Conservation (phyloP, 2,888 invertebrate species). For the Lysandra coridon region DNA sequence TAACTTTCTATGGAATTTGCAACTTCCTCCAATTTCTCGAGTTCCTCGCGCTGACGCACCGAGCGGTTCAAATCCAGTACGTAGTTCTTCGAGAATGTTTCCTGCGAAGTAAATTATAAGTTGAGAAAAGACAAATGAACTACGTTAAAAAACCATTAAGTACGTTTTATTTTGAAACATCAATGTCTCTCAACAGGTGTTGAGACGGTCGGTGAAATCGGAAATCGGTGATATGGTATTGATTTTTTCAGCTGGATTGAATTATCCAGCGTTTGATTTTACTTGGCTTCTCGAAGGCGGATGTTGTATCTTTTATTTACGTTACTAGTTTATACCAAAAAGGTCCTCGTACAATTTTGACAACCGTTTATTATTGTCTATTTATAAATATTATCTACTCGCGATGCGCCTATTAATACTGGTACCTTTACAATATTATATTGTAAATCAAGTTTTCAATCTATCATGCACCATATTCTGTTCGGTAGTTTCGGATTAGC, state of each 20-base stretch:
- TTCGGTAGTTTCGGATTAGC: too few relatives aligned
- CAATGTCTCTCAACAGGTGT: slow-evolving; percentile 1
- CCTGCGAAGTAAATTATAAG: slow-evolving; percentile 46
- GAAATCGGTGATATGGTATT: neutral
- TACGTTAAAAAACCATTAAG: neutral
- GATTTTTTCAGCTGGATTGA: too few relatives aligned
- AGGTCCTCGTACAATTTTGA: too few relatives aligned
- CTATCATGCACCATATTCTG: too few relatives aligned
- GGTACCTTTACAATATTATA: too few relatives aligned
- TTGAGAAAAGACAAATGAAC: neutral
- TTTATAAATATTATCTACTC: too few relatives aligned
- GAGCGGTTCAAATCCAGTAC: slow-evolving; percentile 59
- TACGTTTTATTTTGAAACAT: neutral
- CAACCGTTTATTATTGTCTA: too few relatives aligned
- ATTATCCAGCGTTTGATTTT: neutral
- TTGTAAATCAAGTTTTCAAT: too few relatives aligned
- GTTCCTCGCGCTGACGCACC: slow-evolving; percentile 63
- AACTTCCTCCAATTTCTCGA: slow-evolving; percentile 52
- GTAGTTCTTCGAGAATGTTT: slow-evolving; percentile 50
- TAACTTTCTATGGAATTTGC: slow-evolving; percentile 54
- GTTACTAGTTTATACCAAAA: too few relatives aligned
- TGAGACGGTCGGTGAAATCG: neutral
- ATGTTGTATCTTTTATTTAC: neutral
- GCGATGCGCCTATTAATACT: too few relatives aligned
- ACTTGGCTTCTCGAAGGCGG: neutral